Evolutionary conservation across 2,888 invertebrate genomes (phyloP), one percentile per base, ranked within the genome.

Genomic region (Chloroclystis v-ata): DNA sequence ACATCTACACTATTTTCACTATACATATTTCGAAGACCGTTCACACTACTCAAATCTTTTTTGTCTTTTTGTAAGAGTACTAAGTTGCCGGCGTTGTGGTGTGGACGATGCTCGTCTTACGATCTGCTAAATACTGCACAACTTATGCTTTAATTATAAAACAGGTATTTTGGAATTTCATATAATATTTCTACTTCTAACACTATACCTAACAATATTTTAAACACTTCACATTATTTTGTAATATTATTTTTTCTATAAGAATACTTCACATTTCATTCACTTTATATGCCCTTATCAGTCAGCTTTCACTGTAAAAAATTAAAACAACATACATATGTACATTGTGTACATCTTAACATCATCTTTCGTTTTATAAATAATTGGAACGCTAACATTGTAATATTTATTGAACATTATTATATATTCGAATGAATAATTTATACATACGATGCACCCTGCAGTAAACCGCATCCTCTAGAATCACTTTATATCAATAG

Each of bases 161-260:
- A 86, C 87, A 86, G 86, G 86, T 86, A 86, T 86, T 85, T 84
- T 86, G 75, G 77, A 86, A 66, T 72, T 65, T 72, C 75, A 75
- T 78, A 72, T 78, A n/a, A 81, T 69, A 75, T 73, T 72, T 75
- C 74, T 78, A 73, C 67, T 73, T 76, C 75, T 72, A 71, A 69
- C 68, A 68, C 70, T 73, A 57, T 62, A 70, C 72, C 69, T 69
- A 60, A 65, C 24, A 66, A 63, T 63, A 65, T 64, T 64, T 67
- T 61, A 58, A 59, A 53, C 61, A 51, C n/a, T n/a, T 58, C 59
- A 62, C 40, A 65, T 67, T 54, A 56, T 65, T 67, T 65, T 62
- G 52, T 60, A 63, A 54, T 30, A 38, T 54, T 50, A 47, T 57
- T 59, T 54, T 56, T 61, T 49, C 50, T 49, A 48, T 61, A 61